Evolutionary conservation across 2,888 invertebrate genomes (phyloP).

Genomic region (Arctia plantaginis): DNA sequence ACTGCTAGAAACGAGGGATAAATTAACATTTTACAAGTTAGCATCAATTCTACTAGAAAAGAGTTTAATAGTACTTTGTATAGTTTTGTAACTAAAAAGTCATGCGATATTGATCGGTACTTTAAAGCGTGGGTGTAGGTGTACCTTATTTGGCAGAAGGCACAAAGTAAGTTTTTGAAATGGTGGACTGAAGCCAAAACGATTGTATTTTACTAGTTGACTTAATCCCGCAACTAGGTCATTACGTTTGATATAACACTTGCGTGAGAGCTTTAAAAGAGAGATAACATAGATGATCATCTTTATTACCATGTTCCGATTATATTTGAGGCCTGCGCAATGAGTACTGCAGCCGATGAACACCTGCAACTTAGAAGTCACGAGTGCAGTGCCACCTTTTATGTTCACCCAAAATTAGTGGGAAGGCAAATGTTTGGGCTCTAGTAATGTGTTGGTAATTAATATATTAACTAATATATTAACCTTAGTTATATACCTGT

Average conservation of each 20-base stretch:
- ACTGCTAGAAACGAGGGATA: background rate
- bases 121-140: slow-evolving; percentile 21
- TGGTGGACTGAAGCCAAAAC: slow-evolving; percentile 37
- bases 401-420: too few relatives aligned
- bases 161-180: slow-evolving; percentile 34
- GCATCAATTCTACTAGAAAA: too few relatives aligned
- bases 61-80: background rate
- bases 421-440: too few relatives aligned
- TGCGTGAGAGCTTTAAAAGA: background rate
- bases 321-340: too few relatives aligned
- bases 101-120: slow-evolving; percentile 38
- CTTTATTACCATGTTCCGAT: too few relatives aligned
- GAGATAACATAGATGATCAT: background rate
- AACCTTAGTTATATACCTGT: too few relatives aligned
- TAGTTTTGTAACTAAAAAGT: background rate
- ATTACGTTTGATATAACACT: slow-evolving; percentile 17
- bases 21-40: background rate
- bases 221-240: slow-evolving; percentile 29
- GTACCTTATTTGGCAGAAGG: slow-evolving; percentile 43
- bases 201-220: slow-evolving; percentile 25
- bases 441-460: too few relatives aligned
- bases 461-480: too few relatives aligned
- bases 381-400: too few relatives aligned
- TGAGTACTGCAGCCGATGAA: too few relatives aligned
- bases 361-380: too few relatives aligned